Evolutionary conservation across 2,888 invertebrate genomes (phyloP).

Genomic region (Synanthedon formicaeformis): DNA sequence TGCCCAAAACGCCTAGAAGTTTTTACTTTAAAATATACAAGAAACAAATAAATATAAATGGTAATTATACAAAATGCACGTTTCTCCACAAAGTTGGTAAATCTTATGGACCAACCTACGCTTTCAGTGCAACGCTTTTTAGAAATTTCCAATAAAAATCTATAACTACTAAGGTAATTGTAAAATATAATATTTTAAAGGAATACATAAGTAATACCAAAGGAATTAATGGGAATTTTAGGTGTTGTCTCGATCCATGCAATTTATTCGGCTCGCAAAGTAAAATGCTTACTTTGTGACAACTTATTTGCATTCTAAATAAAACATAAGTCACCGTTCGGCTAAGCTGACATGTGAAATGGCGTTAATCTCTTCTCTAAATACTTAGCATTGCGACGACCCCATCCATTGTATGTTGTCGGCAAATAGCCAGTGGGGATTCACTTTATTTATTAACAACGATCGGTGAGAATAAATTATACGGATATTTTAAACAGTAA

Average conservation of each 20-base stretch:
- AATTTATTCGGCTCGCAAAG: background rate
- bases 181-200: too few species aligned
- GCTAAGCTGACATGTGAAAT: conserved; percentile 51
- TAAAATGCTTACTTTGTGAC: background rate
- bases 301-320: conserved; percentile 28
- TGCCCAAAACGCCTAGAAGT: too few species aligned
- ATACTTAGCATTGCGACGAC: conserved; percentile 25
- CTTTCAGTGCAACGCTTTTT: too few species aligned
- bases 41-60: too few species aligned
- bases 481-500: too few species aligned
- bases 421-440: conserved; percentile 17
- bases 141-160: too few species aligned
- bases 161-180: too few species aligned
- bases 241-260: conserved; percentile 1
- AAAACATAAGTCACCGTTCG: conserved; percentile 34
- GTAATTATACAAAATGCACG: too few species aligned
- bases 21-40: too few species aligned
- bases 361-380: conserved; percentile 49
- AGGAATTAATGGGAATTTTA: background rate
- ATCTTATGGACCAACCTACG: too few species aligned
- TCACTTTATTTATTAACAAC: conserved; percentile 5
- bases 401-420: conserved; percentile 21
- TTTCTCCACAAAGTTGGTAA: too few species aligned
- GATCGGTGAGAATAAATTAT: background rate
- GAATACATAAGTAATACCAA: too few species aligned